These are phyloP conservation scores for Marcusenius ussheri DNA, from an alignment of 2,113 vertebrate species.

Conservation along the genomic window DNA sequence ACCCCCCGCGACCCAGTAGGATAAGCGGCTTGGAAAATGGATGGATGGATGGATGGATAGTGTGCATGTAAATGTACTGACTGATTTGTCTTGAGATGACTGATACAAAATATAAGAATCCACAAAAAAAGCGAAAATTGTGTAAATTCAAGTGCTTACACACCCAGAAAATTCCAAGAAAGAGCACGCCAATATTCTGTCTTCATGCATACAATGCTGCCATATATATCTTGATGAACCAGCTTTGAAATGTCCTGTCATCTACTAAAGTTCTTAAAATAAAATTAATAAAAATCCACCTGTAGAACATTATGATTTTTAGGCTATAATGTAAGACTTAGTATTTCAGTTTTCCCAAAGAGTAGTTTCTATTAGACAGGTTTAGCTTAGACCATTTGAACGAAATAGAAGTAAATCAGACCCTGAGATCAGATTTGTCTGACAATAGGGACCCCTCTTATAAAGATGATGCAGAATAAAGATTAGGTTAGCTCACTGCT, in stretches of 20 bases:
- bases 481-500: background rate
- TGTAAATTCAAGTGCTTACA: background rate
- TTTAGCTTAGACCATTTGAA: background rate
- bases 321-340: background rate
- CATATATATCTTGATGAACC: conserved; percentile 47
- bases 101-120: background rate
- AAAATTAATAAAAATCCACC: background rate
- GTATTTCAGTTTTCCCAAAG: background rate
- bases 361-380: background rate
- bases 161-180: background rate
- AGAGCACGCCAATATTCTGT: background rate
- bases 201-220: background rate
- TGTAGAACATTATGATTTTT: background rate
- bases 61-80: background rate
- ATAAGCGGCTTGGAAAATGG: too few species aligned
- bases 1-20: too few species aligned
- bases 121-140: background rate
- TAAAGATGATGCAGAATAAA: background rate
- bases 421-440: background rate
- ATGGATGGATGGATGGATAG: too few species aligned
- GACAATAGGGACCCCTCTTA: background rate
- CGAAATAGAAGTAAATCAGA: background rate
- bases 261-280: conserved; percentile 49
- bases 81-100: conserved; percentile 18
- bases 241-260: conserved; percentile 61